Percentiles rank a stretch among this genome's conserved stretches.
Evolutionary conservation across 2,797 vertebrate species (phyloP).

Genomic region (Calcarius lapponicus): DNA sequence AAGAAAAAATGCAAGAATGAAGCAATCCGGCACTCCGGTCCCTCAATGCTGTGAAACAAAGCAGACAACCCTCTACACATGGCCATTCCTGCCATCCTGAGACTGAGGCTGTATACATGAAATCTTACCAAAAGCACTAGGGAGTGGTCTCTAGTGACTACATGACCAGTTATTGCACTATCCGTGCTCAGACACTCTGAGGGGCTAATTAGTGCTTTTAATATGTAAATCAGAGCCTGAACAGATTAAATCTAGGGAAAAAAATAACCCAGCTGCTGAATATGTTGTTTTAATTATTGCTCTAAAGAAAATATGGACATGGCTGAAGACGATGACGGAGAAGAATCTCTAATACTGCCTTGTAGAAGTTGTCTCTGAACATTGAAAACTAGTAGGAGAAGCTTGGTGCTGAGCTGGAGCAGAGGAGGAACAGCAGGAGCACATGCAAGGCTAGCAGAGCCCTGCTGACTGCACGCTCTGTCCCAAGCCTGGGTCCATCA

Average conservation of each 20-base stretch:
- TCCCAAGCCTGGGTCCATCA: accelerated
- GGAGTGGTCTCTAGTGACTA: conserved; percentile 76
- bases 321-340: conserved; percentile 63
- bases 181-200: conserved; percentile 87
- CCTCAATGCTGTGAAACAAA: conserved; percentile 76
- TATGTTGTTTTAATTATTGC: conserved; percentile 94
- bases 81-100: conserved; percentile 78
- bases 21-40: conserved; percentile 65
- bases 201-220: conserved; percentile 99
- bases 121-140: conserved; percentile 68
- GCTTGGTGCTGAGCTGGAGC: not conserved
- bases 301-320: conserved; percentile 76
- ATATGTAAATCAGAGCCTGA: conserved; percentile 97
- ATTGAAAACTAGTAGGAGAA: not conserved
- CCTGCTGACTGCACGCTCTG: accelerated
- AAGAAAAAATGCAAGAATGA: conserved; percentile 73
- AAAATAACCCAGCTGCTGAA: conserved; percentile 93
- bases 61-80: conserved; percentile 76
- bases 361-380: not conserved
- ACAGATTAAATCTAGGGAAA: conserved; percentile 91
- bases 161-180: conserved; percentile 86
- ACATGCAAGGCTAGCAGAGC: not conserved
- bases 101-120: conserved; percentile 69
- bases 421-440: not conserved
- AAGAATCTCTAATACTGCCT: not conserved